Percentiles rank a stretch among this genome's conserved stretches.
Evolutionary conservation across 2,888 invertebrate species (phyloP).

Genomic region (Parnassius smintheus): DNA sequence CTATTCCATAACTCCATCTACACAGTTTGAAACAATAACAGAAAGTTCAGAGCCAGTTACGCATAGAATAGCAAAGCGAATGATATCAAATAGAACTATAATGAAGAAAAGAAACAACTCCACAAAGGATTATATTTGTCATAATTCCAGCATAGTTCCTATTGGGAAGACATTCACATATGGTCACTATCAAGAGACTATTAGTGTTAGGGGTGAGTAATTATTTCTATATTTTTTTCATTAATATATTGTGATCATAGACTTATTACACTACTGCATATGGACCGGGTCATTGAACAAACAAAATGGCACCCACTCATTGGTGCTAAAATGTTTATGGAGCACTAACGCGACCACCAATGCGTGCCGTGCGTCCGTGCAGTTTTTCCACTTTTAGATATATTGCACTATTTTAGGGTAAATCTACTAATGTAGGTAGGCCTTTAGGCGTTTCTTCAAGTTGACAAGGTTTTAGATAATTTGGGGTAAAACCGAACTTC

Average conservation of each 20-base stretch:
- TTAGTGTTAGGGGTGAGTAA: constrained; percentile 85
- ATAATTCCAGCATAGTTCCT: constrained; percentile 81
- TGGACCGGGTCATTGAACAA: too few species aligned
- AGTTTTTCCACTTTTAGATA: not conserved
- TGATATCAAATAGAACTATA: constrained; percentile 42
- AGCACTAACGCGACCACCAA: too few species aligned
- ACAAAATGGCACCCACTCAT: too few species aligned
- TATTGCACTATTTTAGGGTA: too few species aligned
- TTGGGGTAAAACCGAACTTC: too few species aligned
- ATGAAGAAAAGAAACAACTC: constrained; percentile 37
- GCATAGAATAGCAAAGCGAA: constrained; percentile 48
- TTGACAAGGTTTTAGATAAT: too few species aligned
- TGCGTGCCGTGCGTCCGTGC: not conserved
- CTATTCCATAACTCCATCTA: constrained; percentile 30
- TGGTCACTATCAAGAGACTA: constrained; percentile 85
- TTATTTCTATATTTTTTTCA: not conserved
- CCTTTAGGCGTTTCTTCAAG: too few species aligned
- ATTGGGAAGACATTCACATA: constrained; percentile 85
- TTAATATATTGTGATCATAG: too few species aligned
- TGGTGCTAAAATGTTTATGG: too few species aligned
- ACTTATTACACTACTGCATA: too few species aligned
- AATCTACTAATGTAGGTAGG: too few species aligned
- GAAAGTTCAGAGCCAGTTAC: constrained; percentile 31
- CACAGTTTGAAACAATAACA: constrained; percentile 22
- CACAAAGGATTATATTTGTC: constrained; percentile 51